Evolutionary conservation across 2,797 vertebrate genomes (phyloP).

Genomic region (Phoebastria nigripes): DNA sequence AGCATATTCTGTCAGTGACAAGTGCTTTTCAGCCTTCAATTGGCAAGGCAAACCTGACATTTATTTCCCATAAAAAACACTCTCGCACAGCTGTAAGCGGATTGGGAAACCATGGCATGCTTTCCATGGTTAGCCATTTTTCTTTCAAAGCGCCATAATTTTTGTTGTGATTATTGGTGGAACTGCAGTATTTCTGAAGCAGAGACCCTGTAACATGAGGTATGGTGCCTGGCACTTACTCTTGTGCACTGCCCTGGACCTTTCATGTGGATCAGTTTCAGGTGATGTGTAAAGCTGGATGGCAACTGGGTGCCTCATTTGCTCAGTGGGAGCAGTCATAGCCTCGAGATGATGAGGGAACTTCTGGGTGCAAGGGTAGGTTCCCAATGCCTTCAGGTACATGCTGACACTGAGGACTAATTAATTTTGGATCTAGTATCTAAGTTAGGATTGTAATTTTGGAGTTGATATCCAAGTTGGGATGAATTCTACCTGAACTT

Average conservation of each 20-base stretch:
- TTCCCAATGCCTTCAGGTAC: background rate
- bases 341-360: background rate
- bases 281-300: background rate
- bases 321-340: rapidly evolving
- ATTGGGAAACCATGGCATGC: background rate
- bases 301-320: background rate
- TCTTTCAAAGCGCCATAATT: background rate
- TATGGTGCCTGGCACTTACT: background rate
- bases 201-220: background rate
- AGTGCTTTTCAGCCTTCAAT: background rate
- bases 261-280: background rate
- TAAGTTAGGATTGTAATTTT: background rate
- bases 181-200: background rate
- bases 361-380: background rate
- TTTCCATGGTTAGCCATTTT: background rate
- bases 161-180: background rate
- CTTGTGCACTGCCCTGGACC: background rate
- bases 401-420: background rate
- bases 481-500: background rate
- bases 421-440: background rate
- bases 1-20: background rate
- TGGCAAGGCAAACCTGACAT: background rate
- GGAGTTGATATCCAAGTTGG: background rate
- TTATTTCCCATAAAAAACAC: background rate
- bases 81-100: rapidly evolving